These are phyloP conservation scores for Calephelis perditalis DNA, from an alignment of 2,888 invertebrate genomes.

Conservation along the genomic window DNA sequence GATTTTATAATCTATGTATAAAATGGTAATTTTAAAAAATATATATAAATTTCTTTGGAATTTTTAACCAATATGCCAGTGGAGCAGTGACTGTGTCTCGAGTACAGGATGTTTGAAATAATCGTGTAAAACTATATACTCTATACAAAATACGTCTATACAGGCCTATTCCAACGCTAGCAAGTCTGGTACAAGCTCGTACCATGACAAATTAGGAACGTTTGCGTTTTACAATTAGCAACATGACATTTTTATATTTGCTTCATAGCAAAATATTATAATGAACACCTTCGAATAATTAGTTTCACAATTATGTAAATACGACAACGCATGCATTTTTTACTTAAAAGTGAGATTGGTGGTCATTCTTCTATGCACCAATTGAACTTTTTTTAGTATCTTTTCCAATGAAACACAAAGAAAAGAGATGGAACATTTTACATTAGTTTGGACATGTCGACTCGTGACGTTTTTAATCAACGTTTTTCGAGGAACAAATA, in stretches of 20 bases:
- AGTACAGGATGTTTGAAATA: conserved; percentile 22
- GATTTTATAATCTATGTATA: conserved; percentile 7
- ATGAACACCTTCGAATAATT: no score
- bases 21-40: conserved; percentile 7
- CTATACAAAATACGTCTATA: conserved; percentile 61
- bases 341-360: no score
- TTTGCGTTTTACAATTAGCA: not conserved
- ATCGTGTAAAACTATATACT: conserved; percentile 41
- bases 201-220: conserved; percentile 25
- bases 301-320: no score
- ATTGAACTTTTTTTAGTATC: no score
- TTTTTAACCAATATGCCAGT: conserved; percentile 21
- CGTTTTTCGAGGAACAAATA: no score
- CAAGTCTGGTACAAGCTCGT: conserved; percentile 15
- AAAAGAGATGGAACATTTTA: no score
- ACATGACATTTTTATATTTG: not conserved
- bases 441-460: no score
- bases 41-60: conserved; percentile 6
- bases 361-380: no score
- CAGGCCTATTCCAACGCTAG: conserved; percentile 38
- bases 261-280: no score
- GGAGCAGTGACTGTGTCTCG: conserved; percentile 36
- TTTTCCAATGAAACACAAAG: no score
- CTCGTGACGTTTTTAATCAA: no score
- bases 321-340: no score